phyloP scores from a whole-genome alignment of 2,113 vertebrate species.

The Heterotis niloticus region DNA sequence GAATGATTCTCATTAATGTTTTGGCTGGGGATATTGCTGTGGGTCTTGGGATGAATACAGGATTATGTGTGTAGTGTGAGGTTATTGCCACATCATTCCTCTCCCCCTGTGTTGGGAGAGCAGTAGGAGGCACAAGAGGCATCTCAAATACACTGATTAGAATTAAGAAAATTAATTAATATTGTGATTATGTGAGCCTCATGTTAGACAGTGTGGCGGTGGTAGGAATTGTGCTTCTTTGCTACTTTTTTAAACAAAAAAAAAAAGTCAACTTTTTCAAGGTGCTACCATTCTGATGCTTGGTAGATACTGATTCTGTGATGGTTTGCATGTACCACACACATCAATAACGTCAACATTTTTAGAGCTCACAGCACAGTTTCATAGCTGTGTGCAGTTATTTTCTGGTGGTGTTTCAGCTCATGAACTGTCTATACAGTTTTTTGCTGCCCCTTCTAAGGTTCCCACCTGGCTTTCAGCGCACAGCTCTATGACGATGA shows the following conservation, averaged over 20 bases:
- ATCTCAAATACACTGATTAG: constrained; percentile 38
- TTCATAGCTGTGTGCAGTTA: no score
- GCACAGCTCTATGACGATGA: background rate
- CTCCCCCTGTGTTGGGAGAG: constrained; percentile 15
- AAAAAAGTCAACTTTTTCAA: no score
- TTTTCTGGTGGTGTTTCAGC: no score
- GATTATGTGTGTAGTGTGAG: constrained; percentile 39
- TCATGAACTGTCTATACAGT: no score
- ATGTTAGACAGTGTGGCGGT: constrained; percentile 23
- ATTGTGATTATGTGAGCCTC: constrained; percentile 30
- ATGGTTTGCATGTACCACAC: no score
- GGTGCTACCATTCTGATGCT: no score
- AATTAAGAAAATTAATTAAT: constrained; percentile 38
- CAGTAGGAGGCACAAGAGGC: constrained; percentile 15
- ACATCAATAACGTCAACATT: no score
- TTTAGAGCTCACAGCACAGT: no score
- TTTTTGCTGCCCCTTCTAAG: background rate
- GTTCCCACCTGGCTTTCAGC: no score
- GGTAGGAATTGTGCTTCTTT: background rate
- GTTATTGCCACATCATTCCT: constrained; percentile 35
- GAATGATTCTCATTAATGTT: background rate
- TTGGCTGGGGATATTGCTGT: background rate
- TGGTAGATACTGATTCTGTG: no score
- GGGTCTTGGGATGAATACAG: constrained; percentile 29
- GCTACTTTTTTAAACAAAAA: no score